Conservation (phyloP, 2,888 invertebrate species). For the Lasius fuliginosus region DNA sequence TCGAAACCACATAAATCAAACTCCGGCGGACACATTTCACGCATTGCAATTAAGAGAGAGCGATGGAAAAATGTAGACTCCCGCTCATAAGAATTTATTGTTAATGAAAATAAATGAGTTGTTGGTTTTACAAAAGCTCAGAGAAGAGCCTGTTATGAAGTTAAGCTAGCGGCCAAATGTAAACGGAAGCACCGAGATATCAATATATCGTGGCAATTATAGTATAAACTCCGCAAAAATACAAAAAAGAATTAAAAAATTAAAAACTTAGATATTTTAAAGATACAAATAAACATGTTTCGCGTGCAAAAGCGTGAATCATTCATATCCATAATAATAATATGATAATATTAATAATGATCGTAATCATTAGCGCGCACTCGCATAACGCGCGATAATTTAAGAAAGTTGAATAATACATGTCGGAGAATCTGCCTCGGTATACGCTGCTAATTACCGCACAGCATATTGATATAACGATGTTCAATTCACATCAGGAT, state of each 20-base stretch:
- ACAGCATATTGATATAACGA: slow-evolving; percentile 35
- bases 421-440: background rate
- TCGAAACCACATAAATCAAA: background rate
- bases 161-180: background rate
- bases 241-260: background rate
- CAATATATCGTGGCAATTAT: background rate
- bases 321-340: background rate
- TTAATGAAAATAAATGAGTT: background rate
- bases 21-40: background rate
- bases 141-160: background rate
- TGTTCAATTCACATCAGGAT: slow-evolving; percentile 40
- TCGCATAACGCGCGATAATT: background rate
- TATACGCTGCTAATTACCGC: background rate
- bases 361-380: slow-evolving; percentile 1
- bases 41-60: background rate
- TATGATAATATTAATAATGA: background rate
- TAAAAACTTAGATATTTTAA: background rate
- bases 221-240: background rate
- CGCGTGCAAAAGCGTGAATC: background rate
- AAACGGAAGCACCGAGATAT: background rate
- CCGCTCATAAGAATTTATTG: background rate
- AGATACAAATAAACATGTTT: background rate
- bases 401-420: slow-evolving; percentile 11
- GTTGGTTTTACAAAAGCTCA: background rate
- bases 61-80: background rate